phyloP scores from a whole-genome alignment of 1,140 invertebrate species.

The Eufriesea mexicana region DNA sequence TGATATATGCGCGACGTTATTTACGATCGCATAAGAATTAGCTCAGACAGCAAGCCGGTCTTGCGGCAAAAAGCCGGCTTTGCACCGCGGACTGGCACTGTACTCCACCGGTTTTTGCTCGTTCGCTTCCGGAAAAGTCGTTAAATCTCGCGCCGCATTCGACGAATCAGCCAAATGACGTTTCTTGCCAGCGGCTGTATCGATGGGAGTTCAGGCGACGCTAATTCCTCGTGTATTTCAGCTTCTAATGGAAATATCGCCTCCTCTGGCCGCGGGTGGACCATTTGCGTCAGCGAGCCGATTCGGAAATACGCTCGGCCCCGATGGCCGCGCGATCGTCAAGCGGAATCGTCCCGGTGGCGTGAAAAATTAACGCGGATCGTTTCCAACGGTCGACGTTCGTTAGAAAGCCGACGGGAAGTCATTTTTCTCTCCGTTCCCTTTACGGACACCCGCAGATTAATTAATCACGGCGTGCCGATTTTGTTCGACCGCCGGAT shows the following conservation, averaged over 20 bases:
- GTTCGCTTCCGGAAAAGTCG: slow-evolving; percentile 63
- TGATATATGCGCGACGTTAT: slow-evolving; percentile 78
- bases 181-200: slow-evolving; percentile 50
- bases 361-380: slow-evolving; percentile 33
- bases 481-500: slow-evolving; percentile 23
- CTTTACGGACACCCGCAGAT: neutral
- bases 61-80: slow-evolving; percentile 49
- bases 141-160: slow-evolving; percentile 58
- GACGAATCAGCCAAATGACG: slow-evolving; percentile 62
- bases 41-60: slow-evolving; percentile 60
- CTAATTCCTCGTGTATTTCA: neutral
- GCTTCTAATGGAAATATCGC: neutral
- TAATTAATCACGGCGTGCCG: slow-evolving; percentile 45
- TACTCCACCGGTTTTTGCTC: slow-evolving; percentile 43
- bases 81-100: slow-evolving; percentile 38
- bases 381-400: neutral
- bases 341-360: neutral
- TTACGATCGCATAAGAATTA: slow-evolving; percentile 80
- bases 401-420: neutral
- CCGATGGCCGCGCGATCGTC: neutral
- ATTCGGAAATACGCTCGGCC: neutral
- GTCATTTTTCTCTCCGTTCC: slow-evolving; percentile 42
- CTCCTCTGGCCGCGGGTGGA: too few species aligned
- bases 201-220: neutral
- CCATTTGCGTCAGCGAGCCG: neutral